A percentile compares a stretch with the other conserved stretches of the same genome.
Conservation (phyloP, 2,797 vertebrate species). For the Numenius phaeopus region DNA sequence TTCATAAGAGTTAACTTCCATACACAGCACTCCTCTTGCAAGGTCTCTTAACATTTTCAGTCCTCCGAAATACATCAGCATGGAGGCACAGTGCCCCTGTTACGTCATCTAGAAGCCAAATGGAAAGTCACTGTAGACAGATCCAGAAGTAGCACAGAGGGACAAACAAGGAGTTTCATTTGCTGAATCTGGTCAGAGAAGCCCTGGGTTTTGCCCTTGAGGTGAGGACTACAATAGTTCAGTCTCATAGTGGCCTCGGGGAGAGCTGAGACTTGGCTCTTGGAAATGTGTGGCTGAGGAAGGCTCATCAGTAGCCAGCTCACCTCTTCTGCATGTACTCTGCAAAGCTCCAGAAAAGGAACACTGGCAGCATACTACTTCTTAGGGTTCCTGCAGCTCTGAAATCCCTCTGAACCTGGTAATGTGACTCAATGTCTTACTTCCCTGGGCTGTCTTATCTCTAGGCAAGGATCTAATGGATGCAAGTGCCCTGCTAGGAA, state of each 20-base stretch:
- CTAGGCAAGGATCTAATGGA: background rate
- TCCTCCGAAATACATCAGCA: background rate
- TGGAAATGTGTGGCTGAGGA: background rate
- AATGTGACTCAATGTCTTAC: background rate
- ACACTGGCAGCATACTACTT: background rate
- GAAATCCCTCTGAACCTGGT: background rate
- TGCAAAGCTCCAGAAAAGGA: background rate
- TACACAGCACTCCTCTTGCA: background rate
- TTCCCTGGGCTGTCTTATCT: background rate
- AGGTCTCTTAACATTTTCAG: background rate
- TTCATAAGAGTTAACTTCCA: background rate
- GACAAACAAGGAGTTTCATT: background rate
- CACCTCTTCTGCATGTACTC: background rate
- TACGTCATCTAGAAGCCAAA: background rate
- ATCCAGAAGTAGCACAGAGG: background rate
- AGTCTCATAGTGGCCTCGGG: too few relatives aligned
- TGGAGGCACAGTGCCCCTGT: background rate
- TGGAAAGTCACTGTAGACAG: background rate
- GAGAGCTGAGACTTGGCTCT: background rate
- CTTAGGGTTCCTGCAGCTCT: background rate
- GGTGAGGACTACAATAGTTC: rapidly evolving
- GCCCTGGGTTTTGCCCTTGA: background rate
- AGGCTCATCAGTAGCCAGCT: background rate
- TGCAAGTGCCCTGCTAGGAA: background rate
- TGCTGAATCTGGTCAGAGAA: background rate